Percentiles rank a stretch among this genome's conserved stretches.
These are phyloP conservation scores for Parauchenoglanis ngamensis DNA, from an alignment of 2,797 vertebrate genomes.

Conservation along the genomic window DNA sequence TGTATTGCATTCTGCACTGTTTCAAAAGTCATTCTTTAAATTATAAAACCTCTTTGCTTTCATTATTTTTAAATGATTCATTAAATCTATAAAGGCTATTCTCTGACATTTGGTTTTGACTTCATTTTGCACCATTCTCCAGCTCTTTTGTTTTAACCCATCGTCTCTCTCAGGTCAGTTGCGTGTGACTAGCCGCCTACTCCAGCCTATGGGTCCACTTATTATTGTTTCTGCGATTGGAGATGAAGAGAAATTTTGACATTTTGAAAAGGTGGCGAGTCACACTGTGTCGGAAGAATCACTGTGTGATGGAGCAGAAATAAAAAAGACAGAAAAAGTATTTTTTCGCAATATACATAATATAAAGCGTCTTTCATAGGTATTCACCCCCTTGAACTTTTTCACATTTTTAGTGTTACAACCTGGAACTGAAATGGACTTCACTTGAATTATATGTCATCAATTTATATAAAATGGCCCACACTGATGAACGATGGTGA, in stretches of 20 bases:
- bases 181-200: neutral
- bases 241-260: constrained; percentile 27
- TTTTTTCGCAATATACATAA: neutral
- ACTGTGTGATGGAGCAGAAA: neutral
- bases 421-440: neutral
- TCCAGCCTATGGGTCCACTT: neutral
- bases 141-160: neutral
- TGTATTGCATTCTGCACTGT: neutral
- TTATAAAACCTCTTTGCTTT: neutral
- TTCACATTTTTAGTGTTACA: neutral
- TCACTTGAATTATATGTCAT: too few species aligned
- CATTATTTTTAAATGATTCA: constrained; percentile 9
- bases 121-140: neutral
- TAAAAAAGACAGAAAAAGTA: neutral
- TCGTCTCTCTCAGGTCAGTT: neutral
- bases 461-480: neutral
- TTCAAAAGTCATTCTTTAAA: neutral
- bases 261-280: constrained; percentile 33
- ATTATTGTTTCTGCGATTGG: constrained; percentile 1
- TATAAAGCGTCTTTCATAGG: neutral
- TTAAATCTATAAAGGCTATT: constrained; percentile 14
- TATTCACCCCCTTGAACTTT: neutral
- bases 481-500: too few species aligned
- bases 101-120: neutral
- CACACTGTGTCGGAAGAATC: neutral